phyloP scores from a whole-genome alignment of 2,113 vertebrate species.

The Lophochroa leadbeateri region DNA sequence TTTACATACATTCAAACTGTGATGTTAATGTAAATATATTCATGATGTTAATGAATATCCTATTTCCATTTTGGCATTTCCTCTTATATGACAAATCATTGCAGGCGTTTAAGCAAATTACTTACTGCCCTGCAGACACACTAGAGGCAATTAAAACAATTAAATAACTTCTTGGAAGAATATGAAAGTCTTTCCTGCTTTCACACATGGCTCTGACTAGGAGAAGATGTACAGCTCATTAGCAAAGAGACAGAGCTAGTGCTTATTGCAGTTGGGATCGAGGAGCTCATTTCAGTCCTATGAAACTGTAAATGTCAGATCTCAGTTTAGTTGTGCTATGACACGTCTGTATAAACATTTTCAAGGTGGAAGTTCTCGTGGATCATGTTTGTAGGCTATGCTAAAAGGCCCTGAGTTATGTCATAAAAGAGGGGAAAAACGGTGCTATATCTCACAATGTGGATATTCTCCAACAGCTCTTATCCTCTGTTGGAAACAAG shows the following conservation, averaged over 20 bases:
- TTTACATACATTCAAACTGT: background rate
- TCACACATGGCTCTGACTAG: background rate
- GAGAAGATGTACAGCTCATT: background rate
- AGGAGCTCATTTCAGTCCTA: background rate
- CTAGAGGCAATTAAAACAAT: background rate
- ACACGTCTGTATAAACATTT: conserved; percentile 60
- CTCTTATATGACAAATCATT: background rate
- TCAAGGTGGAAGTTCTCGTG: conserved; percentile 29
- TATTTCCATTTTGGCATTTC: conserved; percentile 11
- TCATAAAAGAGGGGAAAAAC: background rate
- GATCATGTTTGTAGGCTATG: background rate
- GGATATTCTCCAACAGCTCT: background rate
- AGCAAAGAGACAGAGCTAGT: background rate
- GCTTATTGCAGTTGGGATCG: background rate
- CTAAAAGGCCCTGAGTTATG: background rate
- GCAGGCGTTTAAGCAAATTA: background rate
- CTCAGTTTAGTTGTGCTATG: conserved; percentile 43
- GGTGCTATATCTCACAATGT: background rate
- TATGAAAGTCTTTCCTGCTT: background rate
- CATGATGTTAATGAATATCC: background rate
- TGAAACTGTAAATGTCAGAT: conserved; percentile 60
- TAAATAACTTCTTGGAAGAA: background rate
- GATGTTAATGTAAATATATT: background rate
- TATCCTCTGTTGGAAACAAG: background rate
- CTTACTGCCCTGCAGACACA: background rate